Base-by-base conservation (phyloP, 2,797 vertebrate genomes). In the Corythornis leucogaster region DNA sequence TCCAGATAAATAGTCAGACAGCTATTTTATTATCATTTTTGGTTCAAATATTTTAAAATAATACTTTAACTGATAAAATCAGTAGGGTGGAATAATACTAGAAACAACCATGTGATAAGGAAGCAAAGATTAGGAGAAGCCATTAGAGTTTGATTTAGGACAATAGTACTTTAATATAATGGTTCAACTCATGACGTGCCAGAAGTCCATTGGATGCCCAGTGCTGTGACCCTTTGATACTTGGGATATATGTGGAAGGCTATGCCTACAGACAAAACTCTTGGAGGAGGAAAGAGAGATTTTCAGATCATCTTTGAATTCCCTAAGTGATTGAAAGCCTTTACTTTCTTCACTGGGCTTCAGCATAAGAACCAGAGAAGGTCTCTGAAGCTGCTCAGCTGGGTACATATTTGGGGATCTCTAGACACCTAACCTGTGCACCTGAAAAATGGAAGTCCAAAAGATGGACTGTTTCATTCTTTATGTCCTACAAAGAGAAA, bases 371-470 rank as follows among this genome's bases (percentile, higher is more conserved):
- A 61, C 58, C 16, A 43, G 38, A 68, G 17, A 30, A 45, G 6
- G 2, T 71, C 19, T 83, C 35, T 78, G 28, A 78, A 85, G 43
- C 2, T 81, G 16, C 19, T 71, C 0, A 0, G 5, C 2, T 76
- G 9, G 6, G 4, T 67, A 38, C 26, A 13, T 6, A 14, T 38
- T 68, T 71, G 14, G 22, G 24, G 7, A 6, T 59, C 0, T 0
- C 48, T 81, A 62, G 19, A 33, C n/a, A 42, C 5, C 0, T 0
- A 24, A 3, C 5, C 46, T 40, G 4, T 25, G 18, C 3, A 11
- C 31, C 18, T 38, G 33, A 38, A 84, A 89, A 81, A 64, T 17
- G 18, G 38, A 87, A 85, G 17, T 48, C 15, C 12, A 63, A 58
- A 78, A 79, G 22, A 0, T 5, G 42, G 7, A 12, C 2, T 28